Conservation (phyloP, 2,113 vertebrate species). For the Rhadina sibilatrix region DNA sequence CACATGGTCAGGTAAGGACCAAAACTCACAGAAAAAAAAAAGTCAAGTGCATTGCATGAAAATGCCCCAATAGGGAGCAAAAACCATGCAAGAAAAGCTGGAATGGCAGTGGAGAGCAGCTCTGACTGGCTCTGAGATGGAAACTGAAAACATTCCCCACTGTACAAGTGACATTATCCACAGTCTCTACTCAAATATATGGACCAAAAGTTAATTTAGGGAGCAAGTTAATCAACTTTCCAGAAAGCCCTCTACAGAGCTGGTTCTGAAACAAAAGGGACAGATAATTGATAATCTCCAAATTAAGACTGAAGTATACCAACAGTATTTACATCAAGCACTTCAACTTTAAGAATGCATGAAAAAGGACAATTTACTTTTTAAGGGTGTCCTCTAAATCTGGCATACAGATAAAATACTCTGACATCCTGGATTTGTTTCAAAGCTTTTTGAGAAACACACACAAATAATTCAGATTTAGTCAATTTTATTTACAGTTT, state of each 20-base stretch:
- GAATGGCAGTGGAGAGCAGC: background rate
- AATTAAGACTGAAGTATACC: constrained; percentile 15
- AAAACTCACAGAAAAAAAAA: background rate
- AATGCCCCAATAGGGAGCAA: constrained; percentile 50
- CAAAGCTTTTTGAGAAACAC: constrained; percentile 86
- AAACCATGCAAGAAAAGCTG: constrained; percentile 46
- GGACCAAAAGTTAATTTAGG: background rate
- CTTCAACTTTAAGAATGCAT: constrained; percentile 23
- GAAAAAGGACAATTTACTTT: constrained; percentile 56
- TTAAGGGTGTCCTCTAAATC: constrained; percentile 59
- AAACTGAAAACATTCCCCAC: constrained; percentile 27
- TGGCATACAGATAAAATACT: constrained; percentile 53
- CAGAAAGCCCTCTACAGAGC: constrained; percentile 56
- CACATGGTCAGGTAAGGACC: constrained; percentile 35
- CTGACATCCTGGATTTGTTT: constrained; percentile 70
- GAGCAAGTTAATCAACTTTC: background rate
- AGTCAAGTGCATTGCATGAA: constrained; percentile 33
- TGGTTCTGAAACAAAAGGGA: constrained; percentile 15
- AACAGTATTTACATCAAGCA: constrained; percentile 13
- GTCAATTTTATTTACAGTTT: constrained; percentile 85
- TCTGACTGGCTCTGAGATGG: background rate
- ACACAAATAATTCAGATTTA: constrained; percentile 87
- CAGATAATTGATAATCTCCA: background rate
- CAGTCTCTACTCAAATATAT: background rate
- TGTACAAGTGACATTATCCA: background rate